phyloP scores from a whole-genome alignment of 2,888 invertebrate genomes.

The Onchidella celtica region DNA sequence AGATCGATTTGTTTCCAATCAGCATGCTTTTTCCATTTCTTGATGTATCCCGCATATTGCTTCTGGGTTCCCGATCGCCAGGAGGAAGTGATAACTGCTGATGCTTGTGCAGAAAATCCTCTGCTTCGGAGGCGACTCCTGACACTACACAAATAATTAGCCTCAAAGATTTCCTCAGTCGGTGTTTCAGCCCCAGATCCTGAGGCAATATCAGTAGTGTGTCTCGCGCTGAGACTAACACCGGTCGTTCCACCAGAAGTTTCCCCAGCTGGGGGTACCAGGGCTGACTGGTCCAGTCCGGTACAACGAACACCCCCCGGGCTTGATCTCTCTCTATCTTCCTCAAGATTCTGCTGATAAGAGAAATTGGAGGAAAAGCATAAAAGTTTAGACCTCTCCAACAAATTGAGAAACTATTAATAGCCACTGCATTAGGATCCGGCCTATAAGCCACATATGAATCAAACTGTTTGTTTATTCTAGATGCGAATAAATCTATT shows the following conservation, averaged over 20 bases:
- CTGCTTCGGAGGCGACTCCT: neutral
- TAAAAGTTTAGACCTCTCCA: slow-evolving; percentile 39
- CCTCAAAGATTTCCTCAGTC: neutral
- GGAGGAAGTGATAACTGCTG: neutral
- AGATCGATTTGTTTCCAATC: neutral
- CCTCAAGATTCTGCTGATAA: slow-evolving; percentile 32
- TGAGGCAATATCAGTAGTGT: slow-evolving; percentile 2
- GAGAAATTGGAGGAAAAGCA: slow-evolving; percentile 51
- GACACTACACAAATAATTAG: slow-evolving; percentile 9
- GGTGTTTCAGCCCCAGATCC: neutral
- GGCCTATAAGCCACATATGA: slow-evolving; percentile 38
- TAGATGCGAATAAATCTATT: slow-evolving; percentile 51
- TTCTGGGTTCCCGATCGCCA: neutral
- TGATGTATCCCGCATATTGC: neutral
- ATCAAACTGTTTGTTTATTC: slow-evolving; percentile 37
- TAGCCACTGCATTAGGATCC: slow-evolving; percentile 39
- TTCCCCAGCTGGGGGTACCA: slow-evolving; percentile 21
- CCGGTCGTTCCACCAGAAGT: slow-evolving; percentile 28
- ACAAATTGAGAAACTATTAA: slow-evolving; percentile 42
- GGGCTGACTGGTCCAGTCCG: slow-evolving; percentile 32
- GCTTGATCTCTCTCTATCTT: slow-evolving; percentile 38
- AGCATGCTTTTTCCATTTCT: neutral
- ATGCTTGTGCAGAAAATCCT: neutral
- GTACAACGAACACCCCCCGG: slow-evolving; percentile 32
- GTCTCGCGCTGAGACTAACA: slow-evolving; percentile 24